Percentiles rank a stretch among this genome's conserved stretches.
Conservation (phyloP, 1,140 invertebrate species). For the Magallana angulata region DNA sequence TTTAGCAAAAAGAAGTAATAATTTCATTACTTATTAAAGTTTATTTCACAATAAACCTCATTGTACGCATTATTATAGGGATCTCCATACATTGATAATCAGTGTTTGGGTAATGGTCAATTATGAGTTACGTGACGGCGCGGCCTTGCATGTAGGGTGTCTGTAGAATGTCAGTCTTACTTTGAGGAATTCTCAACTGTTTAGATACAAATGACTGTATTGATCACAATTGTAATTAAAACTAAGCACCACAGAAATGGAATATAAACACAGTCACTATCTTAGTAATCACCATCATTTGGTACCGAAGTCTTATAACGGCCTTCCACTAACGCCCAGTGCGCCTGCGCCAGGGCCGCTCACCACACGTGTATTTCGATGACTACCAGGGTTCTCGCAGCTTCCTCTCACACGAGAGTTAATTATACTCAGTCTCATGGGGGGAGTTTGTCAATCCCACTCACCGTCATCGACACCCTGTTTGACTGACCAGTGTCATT, state of each 20-base stretch:
- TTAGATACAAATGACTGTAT: neutral
- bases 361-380: neutral
- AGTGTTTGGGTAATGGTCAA: neutral
- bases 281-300: neutral
- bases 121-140: neutral
- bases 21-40: neutral
- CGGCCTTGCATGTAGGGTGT: neutral
- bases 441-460: neutral
- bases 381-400: neutral
- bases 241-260: slow-evolving; percentile 3
- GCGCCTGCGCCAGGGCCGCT: too few relatives aligned
- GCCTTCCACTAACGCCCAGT: too few relatives aligned
- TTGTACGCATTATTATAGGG: too few relatives aligned
- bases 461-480: neutral
- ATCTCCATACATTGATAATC: neutral
- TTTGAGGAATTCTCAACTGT: neutral
- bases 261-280: slow-evolving; percentile 16
- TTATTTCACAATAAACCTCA: neutral
- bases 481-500: neutral
- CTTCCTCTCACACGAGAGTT: neutral
- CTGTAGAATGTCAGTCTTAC: neutral
- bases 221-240: slow-evolving; percentile 17
- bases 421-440: neutral
- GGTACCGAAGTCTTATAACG: neutral
- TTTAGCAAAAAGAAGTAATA: slow-evolving; percentile 1